Evolutionary conservation across 2,888 invertebrate species (phyloP), one percentile per base, ranked within the genome.

Genomic region (Caenorhabditis sp.): DNA sequence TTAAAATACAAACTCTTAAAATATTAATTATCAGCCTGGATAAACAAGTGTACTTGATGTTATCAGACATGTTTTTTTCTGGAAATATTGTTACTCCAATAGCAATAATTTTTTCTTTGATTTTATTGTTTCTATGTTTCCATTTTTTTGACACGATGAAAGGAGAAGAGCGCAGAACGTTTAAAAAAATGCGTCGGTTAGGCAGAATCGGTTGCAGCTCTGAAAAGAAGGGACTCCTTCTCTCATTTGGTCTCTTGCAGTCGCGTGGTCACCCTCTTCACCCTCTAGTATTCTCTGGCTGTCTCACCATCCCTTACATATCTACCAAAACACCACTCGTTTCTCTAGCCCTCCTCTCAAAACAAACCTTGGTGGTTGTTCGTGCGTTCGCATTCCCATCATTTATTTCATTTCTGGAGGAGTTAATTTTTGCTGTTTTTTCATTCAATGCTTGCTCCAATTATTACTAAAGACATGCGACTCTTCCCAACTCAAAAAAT

Each of bases 391-490:
- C 15, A 20, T 69, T 58, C 58, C 26, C 22, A 44, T 20, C 35
- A 32, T 15, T 47, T 55, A 11, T 11, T 24, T 11, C 32, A 53
- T 47, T 40, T 18, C 61, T 47, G 18, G 18, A 18, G 2, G 22
- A 47, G 6, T 24, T n/a, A 9, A 26, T 56, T n/a, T 44, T 47
- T n/a, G 8, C 4, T 2, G 20, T 18, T 47, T 18, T 6, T 47
- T 4, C 13, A 13, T 9, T 15, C 13, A 4, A 89, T 89, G 89
- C 60, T 89, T 28, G 88, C 89, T 37, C 89, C 89, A 13, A 89
- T 89, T 51, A 80, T 89, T 24, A 89, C 89, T 15, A 89, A 89
- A 70, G 89, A 89, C 61, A 89, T 89, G 89, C 71, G 80, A 61
- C 71, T 89, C 68, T 89, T 89, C 62, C 88, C 87, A 20, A 80